Base-by-base conservation (phyloP, 1,140 invertebrate species). In the Brachionus koreanus region DNA sequence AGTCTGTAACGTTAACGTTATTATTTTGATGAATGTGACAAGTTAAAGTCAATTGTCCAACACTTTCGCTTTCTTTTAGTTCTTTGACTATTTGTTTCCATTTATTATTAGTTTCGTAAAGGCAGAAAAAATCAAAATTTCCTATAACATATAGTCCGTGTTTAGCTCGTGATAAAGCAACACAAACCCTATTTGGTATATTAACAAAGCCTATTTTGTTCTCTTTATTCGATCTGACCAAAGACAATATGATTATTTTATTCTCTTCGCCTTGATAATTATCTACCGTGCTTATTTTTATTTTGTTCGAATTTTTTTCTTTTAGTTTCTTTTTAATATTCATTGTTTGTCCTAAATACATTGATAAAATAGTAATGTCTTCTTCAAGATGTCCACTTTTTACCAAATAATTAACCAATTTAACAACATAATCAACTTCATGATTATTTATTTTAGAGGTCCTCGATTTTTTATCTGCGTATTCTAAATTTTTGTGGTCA, bases 221-320 rank as follows among this genome's bases (percentile, higher is more conserved):
- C 5, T 86, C 83, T 85, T 93, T 93, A 84, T 88, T 88, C 86
- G 92, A 94, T 82, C 94, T 88, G 0, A 96, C 94, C 2, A 95
- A 87, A 0, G 94, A 95, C 7, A 95, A 85, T 2, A 96, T 85
- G 77, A 95, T 92, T 35, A 96, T 94, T 84, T 94, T 92, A 46
- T 92, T 93, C 87, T 96, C 94, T 86, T 95, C 92, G 0, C 94
- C 94, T 90, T 95, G 93, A 85, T 91, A 95, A 86, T 46, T 84
- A 42, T 39, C 84, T 42, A 46, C 83, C 9, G 83, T 83, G 16
- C 49, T 79, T 3, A 79, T 49, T 61, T 79, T 79, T 1, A 79
- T 65, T 12, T 79, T 37, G 33, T 29, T 12, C 12, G 61, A 23
- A 79, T 37, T 43, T 7, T n/a, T 7, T 1, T 5, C 5, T 35